Base-by-base conservation (phyloP, 2,888 invertebrate genomes). In the Cryptocephalus primarius region DNA sequence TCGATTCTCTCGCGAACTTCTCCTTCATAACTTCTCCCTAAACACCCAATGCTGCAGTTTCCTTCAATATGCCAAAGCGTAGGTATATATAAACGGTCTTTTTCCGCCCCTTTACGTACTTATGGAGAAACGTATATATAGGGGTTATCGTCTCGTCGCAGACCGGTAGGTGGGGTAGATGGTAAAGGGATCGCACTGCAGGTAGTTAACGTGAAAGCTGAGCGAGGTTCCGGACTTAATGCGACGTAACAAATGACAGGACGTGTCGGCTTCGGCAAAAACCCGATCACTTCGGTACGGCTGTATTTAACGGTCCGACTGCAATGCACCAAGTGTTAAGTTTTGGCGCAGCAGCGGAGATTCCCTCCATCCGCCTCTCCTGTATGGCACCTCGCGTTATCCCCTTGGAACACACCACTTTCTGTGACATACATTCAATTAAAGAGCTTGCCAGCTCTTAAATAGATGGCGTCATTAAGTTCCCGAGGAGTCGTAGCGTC, bases 381-480 rank as follows among this genome's bases (percentile, higher is more conserved):
- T 22, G 22, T 52, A 49, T 44, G 44, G 51, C 52, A 52, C 52
- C 52, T 50, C 45, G 44, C 47, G 39, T 43, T 46, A 48, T 42
- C 48, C 50, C 44, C 12, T 40, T 43, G 14, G 50, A 47, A 36
- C 50, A 40, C 45, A 48, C 45, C 48, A 50, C 48, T 46, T 45
- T 47, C 51, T 50, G 51, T 53, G 55, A 53, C 54, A 54, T 55
- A 57, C 55, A 57, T 57, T 55, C 57, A 54, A 57, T 57, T 57
- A 55, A 54, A 53, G 49, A 49, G 51, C 51, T 54, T 52, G 54
- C 53, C 54, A 57, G 42, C 47, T 44, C 44, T 45, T 22, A 47
- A 52, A 52, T 52, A 40, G 47, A 50, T 45, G 52, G 42, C 47
- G 48, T 48, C 48, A 47, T 52, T 50, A 52, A 47, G 45, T 47